Evolutionary conservation across 2,113 vertebrate species (phyloP).

Genomic region (Aptenodytes forsteri): DNA sequence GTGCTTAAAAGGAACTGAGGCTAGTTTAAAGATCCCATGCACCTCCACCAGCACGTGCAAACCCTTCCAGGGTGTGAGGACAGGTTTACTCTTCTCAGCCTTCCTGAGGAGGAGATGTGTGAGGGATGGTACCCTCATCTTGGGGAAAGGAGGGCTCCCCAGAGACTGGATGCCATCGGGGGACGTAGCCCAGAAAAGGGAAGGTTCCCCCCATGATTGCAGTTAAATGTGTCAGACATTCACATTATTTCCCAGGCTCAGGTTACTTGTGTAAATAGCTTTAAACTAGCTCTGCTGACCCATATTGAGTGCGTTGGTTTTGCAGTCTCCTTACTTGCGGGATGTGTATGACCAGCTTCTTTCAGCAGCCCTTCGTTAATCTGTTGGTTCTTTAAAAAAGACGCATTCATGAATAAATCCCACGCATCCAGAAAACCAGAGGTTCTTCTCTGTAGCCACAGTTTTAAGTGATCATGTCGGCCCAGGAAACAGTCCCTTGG

Average conservation of each 20-base stretch:
- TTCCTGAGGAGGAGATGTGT: neutral
- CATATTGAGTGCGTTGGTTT: neutral
- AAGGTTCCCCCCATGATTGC: neutral
- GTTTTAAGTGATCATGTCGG: neutral
- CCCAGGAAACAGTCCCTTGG: neutral
- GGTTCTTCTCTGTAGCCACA: neutral
- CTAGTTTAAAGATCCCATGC: neutral
- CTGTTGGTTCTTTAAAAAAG: neutral
- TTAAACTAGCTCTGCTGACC: neutral
- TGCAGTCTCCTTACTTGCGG: neutral
- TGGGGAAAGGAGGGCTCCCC: neutral
- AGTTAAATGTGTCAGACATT: neutral
- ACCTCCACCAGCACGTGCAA: neutral
- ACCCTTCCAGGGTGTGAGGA: neutral
- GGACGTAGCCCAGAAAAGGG: neutral
- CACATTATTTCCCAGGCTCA: neutral
- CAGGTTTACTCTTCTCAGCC: neutral
- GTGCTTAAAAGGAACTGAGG: neutral
- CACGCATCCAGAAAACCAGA: neutral
- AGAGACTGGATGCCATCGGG: rapidly evolving
- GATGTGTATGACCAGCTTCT: neutral
- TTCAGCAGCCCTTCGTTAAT: neutral
- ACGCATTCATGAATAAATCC: rapidly evolving
- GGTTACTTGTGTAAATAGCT: neutral
- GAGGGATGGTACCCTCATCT: neutral